phyloP scores from a whole-genome alignment of 2,797 vertebrate genomes.

The Microcaecilia unicolor region DNA sequence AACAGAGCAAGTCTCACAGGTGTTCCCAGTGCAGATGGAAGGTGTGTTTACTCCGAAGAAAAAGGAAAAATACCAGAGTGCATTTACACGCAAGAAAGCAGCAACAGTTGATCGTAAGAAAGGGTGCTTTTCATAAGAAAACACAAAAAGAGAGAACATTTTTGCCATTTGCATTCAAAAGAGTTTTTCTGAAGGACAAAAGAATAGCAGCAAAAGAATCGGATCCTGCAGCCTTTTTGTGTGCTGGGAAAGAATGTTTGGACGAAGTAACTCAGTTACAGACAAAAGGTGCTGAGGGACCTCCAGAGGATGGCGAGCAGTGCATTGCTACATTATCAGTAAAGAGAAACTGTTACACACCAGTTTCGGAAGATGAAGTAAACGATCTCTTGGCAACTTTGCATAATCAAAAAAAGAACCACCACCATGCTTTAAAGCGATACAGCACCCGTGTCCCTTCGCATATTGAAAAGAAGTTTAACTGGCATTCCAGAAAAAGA shows the following conservation, averaged over 20 bases:
- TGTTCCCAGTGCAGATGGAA: conserved; percentile 19
- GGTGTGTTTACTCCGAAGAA: conserved; percentile 23
- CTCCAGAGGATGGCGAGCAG: conserved; percentile 5
- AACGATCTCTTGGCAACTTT: conserved; percentile 29
- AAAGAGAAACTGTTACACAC: conserved; percentile 19
- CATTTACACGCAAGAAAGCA: conserved; percentile 20
- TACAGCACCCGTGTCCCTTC: conserved; percentile 42
- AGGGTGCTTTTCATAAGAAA: conserved; percentile 13
- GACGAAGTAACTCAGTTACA: conserved; percentile 28
- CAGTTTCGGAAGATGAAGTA: conserved; percentile 15
- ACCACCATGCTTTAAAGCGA: conserved; percentile 20
- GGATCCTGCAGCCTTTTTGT: conserved; percentile 25
- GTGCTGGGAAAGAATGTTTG: conserved; percentile 14
- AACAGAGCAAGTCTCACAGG: conserved; percentile 12
- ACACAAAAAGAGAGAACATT: conserved; percentile 17
- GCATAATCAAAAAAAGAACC: conserved; percentile 42
- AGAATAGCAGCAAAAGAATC: conserved; percentile 14
- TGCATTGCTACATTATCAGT: conserved; percentile 34
- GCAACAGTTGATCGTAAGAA: conserved; percentile 8
- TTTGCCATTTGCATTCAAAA: conserved; percentile 14
- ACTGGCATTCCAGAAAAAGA: conserved; percentile 48
- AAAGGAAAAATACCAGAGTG: conserved; percentile 24
- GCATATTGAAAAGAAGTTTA: conserved; percentile 47
- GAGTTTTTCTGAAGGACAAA: background rate
- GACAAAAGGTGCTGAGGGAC: conserved; percentile 19